Evolutionary conservation across 1,140 invertebrate genomes (phyloP).

Genomic region (Saccostrea echinata): DNA sequence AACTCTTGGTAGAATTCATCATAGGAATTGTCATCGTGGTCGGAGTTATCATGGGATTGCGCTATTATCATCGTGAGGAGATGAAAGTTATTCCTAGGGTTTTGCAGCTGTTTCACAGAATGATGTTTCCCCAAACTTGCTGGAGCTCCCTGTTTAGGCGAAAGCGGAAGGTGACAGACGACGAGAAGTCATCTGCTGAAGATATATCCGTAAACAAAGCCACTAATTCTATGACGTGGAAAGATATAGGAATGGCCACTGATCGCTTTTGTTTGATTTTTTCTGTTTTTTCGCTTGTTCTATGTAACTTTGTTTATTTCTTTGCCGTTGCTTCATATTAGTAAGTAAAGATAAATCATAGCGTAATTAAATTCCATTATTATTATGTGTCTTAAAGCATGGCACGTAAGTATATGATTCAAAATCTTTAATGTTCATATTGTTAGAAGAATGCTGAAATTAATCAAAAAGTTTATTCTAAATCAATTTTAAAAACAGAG

Average conservation of each 20-base stretch:
- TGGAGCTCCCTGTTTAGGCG: background rate
- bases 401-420: too few species aligned
- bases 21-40: slow-evolving; percentile 50
- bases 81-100: background rate
- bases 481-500: too few species aligned
- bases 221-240: slow-evolving; percentile 31
- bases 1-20: slow-evolving; percentile 49
- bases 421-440: too few species aligned
- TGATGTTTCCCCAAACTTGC: background rate
- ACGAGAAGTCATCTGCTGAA: background rate
- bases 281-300: too few species aligned
- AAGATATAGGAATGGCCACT: slow-evolving; percentile 21
- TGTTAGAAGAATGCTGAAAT: too few species aligned
- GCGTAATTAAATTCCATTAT: too few species aligned
- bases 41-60: slow-evolving; percentile 42
- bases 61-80: slow-evolving; percentile 38
- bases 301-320: too few species aligned
- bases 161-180: background rate
- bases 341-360: too few species aligned
- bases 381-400: too few species aligned
- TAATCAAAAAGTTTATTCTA: too few species aligned
- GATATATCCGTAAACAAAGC: background rate
- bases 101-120: background rate
- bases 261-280: slow-evolving; percentile 38
- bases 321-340: background rate